Conservation (phyloP, 2,888 invertebrate genomes). For the Apeira syringaria region DNA sequence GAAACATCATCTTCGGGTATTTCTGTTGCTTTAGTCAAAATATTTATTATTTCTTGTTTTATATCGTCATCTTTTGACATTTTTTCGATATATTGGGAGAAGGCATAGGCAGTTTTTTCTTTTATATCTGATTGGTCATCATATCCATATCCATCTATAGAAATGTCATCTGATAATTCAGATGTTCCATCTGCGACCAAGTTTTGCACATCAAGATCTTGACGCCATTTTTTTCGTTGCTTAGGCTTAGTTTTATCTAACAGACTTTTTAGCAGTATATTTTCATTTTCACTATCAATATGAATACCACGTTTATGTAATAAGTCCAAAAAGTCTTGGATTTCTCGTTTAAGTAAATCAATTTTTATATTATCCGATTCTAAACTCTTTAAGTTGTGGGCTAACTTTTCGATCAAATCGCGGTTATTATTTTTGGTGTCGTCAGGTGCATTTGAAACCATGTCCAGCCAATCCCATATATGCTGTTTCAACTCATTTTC, state of each 20-base stretch:
- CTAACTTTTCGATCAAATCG: slow-evolving; percentile 5
- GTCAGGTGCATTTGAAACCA: not conserved
- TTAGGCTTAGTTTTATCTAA: slow-evolving; percentile 10
- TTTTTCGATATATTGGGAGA: slow-evolving; percentile 26
- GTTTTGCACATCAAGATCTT: slow-evolving; percentile 19
- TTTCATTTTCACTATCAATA: slow-evolving; percentile 6
- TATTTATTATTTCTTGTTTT: slow-evolving; percentile 21
- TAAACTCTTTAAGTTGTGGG: slow-evolving; percentile 2
- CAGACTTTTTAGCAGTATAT: slow-evolving; percentile 4
- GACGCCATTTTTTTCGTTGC: slow-evolving; percentile 19
- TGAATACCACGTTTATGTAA: slow-evolving; percentile 6
- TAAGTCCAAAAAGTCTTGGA: slow-evolving; percentile 5
- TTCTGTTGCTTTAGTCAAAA: slow-evolving; percentile 25
- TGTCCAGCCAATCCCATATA: slow-evolving; percentile 12
- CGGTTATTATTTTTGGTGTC: slow-evolving; percentile 1
- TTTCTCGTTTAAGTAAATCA: slow-evolving; percentile 6
- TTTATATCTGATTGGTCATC: too few relatives aligned
- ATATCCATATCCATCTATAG: slow-evolving; percentile 2
- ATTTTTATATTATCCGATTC: slow-evolving; percentile 4
- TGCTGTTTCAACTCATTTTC: slow-evolving; percentile 2
- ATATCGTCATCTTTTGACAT: slow-evolving; percentile 8
- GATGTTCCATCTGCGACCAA: slow-evolving; percentile 22
- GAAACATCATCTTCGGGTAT: slow-evolving; percentile 24
- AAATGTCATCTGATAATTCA: slow-evolving; percentile 18
- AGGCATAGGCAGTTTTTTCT: slow-evolving; percentile 23